These are phyloP conservation scores for Aphrophora alni DNA, from an alignment of 2,888 invertebrate genomes.

Conservation along the genomic window DNA sequence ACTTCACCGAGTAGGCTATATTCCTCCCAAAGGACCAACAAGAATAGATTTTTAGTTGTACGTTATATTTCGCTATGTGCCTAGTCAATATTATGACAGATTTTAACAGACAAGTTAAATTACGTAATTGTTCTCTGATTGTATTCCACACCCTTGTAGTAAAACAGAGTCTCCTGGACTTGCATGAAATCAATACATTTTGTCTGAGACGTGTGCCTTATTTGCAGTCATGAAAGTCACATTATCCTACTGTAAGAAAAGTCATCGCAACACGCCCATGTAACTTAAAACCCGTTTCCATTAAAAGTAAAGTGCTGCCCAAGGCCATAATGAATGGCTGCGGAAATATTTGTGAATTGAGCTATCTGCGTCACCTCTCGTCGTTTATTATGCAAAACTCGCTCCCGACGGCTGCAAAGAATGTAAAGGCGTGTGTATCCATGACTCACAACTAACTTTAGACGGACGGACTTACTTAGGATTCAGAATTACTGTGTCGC, in stretches of 20 bases:
- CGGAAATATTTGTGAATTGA: not conserved
- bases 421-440: not conserved
- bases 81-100: too few relatives aligned
- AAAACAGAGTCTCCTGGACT: too few relatives aligned
- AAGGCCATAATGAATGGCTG: not conserved
- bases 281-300: not conserved
- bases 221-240: too few relatives aligned
- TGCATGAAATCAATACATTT: too few relatives aligned
- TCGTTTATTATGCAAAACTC: not conserved
- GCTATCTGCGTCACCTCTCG: not conserved
- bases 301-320: not conserved
- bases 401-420: not conserved
- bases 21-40: too few relatives aligned
- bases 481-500: not conserved
- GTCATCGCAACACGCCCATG: not conserved
- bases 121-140: too few relatives aligned
- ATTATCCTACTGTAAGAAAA: not conserved
- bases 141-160: too few relatives aligned
- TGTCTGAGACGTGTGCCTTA: too few relatives aligned
- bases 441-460: not conserved
- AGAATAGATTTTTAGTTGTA: too few relatives aligned
- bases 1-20: too few relatives aligned
- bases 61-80: too few relatives aligned
- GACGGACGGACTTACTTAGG: not conserved
- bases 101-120: too few relatives aligned